Conservation (phyloP, 2,797 vertebrate genomes). For the Todus mexicanus region DNA sequence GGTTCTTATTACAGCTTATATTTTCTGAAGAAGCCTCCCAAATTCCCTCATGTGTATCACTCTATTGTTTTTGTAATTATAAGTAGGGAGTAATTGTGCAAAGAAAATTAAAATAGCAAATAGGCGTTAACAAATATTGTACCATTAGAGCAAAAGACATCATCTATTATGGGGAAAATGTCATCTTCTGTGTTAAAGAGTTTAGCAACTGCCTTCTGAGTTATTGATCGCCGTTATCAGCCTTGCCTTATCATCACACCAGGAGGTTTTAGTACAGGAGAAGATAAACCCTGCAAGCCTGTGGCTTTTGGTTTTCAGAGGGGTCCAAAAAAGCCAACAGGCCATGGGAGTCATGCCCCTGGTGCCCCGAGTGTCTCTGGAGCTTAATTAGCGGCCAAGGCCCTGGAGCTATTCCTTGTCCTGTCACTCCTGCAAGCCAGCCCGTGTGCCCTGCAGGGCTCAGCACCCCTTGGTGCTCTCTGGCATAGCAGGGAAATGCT, state of each 20-base stretch:
- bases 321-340: neutral
- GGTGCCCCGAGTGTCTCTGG: neutral
- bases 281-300: neutral
- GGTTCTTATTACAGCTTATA: constrained; percentile 43
- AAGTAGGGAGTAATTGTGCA: constrained; percentile 42
- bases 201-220: neutral
- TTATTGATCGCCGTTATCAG: neutral
- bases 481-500: neutral
- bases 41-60: constrained; percentile 34
- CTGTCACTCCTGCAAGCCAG: fast-evolving
- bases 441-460: fast-evolving
- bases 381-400: neutral
- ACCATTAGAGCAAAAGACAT: constrained; percentile 6
- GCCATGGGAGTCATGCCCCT: neutral
- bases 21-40: constrained; percentile 56
- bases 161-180: neutral
- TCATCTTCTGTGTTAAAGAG: neutral
- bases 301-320: neutral
- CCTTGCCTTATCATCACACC: neutral
- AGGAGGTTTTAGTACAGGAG: neutral
- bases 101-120: constrained; percentile 43
- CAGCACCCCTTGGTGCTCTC: neutral
- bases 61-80: constrained; percentile 56
- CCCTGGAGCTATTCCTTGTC: fast-evolving
- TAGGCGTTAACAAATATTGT: constrained; percentile 36